phyloP scores from a whole-genome alignment of 2,797 vertebrate species.

The Nasua narica region DNA sequence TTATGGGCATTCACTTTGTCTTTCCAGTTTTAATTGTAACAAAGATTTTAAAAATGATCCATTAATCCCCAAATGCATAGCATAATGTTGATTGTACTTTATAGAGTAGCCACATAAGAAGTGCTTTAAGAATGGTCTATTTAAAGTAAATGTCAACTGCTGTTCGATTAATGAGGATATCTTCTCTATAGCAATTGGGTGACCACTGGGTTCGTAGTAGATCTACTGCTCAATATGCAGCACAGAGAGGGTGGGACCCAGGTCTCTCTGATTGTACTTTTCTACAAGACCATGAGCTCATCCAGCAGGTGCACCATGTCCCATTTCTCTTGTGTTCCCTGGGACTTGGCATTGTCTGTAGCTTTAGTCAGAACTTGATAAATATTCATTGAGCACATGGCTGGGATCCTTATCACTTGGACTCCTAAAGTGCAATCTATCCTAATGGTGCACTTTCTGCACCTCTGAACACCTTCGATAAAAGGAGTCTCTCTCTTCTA shows the following conservation, averaged over 20 bases:
- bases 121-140: neutral
- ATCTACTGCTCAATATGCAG: accelerated
- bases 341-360: neutral
- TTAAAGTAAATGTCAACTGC: neutral
- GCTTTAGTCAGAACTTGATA: neutral
- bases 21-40: neutral
- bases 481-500: accelerated
- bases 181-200: neutral
- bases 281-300: neutral
- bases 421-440: neutral
- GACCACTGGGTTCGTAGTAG: accelerated
- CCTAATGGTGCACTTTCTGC: neutral
- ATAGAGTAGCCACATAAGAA: neutral
- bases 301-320: too few relatives aligned
- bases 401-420: neutral
- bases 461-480: accelerated
- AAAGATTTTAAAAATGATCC: neutral
- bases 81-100: neutral
- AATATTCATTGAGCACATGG: neutral
- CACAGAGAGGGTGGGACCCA: too few relatives aligned
- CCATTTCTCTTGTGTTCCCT: neutral
- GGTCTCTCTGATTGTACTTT: neutral
- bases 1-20: neutral
- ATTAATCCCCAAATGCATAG: neutral
- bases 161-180: neutral